These are phyloP conservation scores for Gavialis gangeticus DNA, from an alignment of 2,113 vertebrate species.

Conservation along the genomic window DNA sequence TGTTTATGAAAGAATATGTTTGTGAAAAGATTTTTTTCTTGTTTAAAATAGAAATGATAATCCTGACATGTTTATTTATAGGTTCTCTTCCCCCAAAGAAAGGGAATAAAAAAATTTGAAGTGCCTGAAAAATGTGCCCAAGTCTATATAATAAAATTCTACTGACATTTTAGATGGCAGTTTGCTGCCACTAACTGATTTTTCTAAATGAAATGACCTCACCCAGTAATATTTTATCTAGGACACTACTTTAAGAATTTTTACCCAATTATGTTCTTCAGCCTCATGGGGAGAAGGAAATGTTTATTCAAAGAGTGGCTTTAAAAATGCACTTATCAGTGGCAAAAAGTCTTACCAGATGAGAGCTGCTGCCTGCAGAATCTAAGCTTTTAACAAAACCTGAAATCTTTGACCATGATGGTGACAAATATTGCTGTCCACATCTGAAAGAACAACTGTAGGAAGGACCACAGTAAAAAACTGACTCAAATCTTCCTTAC, in stretches of 20 bases:
- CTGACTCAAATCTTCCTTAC: background rate
- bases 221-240: background rate
- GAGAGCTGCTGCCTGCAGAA: background rate
- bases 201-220: background rate
- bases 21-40: background rate
- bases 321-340: constrained; percentile 54
- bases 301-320: background rate
- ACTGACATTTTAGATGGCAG: background rate
- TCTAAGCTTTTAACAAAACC: background rate
- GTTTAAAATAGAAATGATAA: background rate
- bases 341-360: constrained; percentile 44
- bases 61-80: background rate
- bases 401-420: background rate
- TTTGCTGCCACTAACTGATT: background rate
- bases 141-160: background rate
- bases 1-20: background rate
- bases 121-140: background rate
- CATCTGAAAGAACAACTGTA: background rate
- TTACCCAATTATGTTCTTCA: constrained; percentile 34
- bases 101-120: constrained; percentile 6
- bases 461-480: background rate
- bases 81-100: background rate
- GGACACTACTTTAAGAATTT: background rate
- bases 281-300: constrained; percentile 16
- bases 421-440: background rate